phyloP scores from a whole-genome alignment of 1,140 invertebrate species.

The Bombus huntii region DNA sequence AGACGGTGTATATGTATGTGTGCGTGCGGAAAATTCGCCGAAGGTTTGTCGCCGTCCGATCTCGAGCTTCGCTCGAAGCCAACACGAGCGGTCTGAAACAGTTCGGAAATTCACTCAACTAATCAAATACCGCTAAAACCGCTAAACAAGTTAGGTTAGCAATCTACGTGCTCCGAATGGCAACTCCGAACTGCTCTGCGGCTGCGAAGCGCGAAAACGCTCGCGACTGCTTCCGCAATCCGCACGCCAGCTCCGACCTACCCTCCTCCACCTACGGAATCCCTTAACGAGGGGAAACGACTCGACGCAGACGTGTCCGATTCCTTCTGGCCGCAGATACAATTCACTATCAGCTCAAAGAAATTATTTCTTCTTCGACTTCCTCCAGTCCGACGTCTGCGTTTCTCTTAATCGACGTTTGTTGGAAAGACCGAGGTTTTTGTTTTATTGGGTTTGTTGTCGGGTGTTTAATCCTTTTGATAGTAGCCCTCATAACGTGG shows the following conservation, averaged over 20 bases:
- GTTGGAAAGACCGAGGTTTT: not conserved
- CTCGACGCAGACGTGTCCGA: conserved; percentile 61
- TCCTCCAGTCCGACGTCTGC: not conserved
- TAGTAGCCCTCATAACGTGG: too few relatives aligned
- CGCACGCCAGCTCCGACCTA: conserved; percentile 55
- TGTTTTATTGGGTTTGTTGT: not conserved
- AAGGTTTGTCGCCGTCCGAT: conserved; percentile 65
- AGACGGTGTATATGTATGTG: not conserved
- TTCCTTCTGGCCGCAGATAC: conserved; percentile 46
- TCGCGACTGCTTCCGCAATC: conserved; percentile 69
- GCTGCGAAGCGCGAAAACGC: conserved; percentile 70
- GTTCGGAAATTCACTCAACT: conserved; percentile 81
- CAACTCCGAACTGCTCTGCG: conserved; percentile 73
- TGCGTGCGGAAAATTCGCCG: conserved; percentile 54
- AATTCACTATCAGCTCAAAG: not conserved
- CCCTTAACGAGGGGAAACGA: conserved; percentile 70
- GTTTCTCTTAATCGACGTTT: not conserved
- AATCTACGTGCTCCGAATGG: conserved; percentile 81
- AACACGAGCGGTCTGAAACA: conserved; percentile 70
- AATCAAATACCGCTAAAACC: conserved; percentile 82
- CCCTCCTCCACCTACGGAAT: conserved; percentile 51
- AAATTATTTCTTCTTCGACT: not conserved
- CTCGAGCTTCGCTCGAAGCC: conserved; percentile 43
- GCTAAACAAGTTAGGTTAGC: conserved; percentile 81
- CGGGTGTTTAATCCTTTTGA: too few relatives aligned